Evolutionary conservation across 2,113 vertebrate genomes (phyloP).

Genomic region (Eolophus roseicapilla): DNA sequence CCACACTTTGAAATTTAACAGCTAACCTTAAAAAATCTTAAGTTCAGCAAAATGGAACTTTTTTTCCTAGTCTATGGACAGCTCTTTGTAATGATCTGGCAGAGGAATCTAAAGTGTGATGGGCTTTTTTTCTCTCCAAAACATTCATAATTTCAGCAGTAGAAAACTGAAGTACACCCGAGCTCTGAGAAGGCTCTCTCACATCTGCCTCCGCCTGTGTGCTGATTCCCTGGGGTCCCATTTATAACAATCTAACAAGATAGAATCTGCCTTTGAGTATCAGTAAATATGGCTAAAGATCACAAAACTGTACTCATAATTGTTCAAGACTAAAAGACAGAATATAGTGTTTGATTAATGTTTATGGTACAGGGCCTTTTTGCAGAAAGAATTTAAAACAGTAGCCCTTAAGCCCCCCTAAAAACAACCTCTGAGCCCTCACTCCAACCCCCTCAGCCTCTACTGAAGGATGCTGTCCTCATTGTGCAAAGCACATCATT

Average conservation of each 20-base stretch:
- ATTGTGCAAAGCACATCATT: not conserved
- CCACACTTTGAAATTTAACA: slow-evolving; percentile 32
- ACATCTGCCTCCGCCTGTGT: slow-evolving; percentile 74
- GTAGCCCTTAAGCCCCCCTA: not conserved
- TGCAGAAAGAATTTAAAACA: slow-evolving; percentile 46
- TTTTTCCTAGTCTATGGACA: not conserved
- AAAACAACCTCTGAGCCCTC: not conserved
- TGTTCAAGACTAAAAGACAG: slow-evolving; percentile 73
- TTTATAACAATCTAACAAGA: slow-evolving; percentile 82
- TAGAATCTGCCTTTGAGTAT: slow-evolving; percentile 81
- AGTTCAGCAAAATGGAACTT: slow-evolving; percentile 20
- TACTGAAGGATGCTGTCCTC: not conserved
- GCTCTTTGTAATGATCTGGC: slow-evolving; percentile 56
- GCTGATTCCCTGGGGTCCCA: slow-evolving; percentile 71
- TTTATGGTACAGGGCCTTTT: slow-evolving; percentile 60
- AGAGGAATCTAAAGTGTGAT: slow-evolving; percentile 1
- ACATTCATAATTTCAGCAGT: slow-evolving; percentile 61
- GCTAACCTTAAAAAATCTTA: slow-evolving; percentile 40
- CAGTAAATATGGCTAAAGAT: slow-evolving; percentile 82
- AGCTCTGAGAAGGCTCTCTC: slow-evolving; percentile 62
- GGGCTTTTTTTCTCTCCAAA: not conserved
- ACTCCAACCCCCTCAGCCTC: not conserved
- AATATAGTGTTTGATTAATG: slow-evolving; percentile 74
- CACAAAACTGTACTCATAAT: slow-evolving; percentile 74
- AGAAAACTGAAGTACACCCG: slow-evolving; percentile 50